Percentiles rank a stretch among this genome's conserved stretches.
Evolutionary conservation across 2,888 invertebrate genomes (phyloP).

Genomic region (Brenthis daphne): DNA sequence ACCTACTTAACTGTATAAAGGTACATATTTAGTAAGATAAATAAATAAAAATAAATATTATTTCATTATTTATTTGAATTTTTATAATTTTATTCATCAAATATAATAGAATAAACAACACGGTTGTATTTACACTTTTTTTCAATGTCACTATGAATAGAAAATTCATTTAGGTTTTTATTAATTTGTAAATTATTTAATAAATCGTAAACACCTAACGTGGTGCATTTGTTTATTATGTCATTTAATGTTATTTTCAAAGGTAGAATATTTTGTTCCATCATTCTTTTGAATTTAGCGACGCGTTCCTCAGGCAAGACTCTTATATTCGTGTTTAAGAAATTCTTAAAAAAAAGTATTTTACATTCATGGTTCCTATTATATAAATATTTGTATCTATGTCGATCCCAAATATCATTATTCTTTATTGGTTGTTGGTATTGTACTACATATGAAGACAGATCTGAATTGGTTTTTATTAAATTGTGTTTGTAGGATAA

Average conservation of each 20-base stretch:
- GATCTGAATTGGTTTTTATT: not conserved
- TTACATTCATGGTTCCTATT: conserved; percentile 2
- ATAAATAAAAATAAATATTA: conserved; percentile 20
- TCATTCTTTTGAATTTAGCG: conserved; percentile 52
- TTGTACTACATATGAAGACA: not conserved
- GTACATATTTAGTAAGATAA: not conserved
- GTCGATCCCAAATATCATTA: not conserved
- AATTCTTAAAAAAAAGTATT: conserved; percentile 9
- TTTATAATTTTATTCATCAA: conserved; percentile 49
- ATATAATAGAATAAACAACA: conserved; percentile 70
- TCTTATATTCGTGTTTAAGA: conserved; percentile 37
- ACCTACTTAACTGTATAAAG: not conserved
- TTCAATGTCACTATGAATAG: conserved; percentile 26
- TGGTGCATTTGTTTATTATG: conserved; percentile 57
- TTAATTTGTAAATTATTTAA: conserved; percentile 27
- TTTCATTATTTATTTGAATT: conserved; percentile 27
- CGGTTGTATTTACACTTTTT: conserved; percentile 58
- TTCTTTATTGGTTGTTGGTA: not conserved
- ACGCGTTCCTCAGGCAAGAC: conserved; percentile 57
- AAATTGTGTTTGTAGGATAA: not conserved
- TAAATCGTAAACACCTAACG: conserved; percentile 47
- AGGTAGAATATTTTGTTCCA: conserved; percentile 66
- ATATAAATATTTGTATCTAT: not conserved
- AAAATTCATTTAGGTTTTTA: conserved; percentile 22
- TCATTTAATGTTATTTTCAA: conserved; percentile 60